Percentiles rank a stretch among this genome's conserved stretches.
These are phyloP conservation scores for Phthorimaea operculella DNA, from an alignment of 1,140 invertebrate species.

Conservation along the genomic window DNA sequence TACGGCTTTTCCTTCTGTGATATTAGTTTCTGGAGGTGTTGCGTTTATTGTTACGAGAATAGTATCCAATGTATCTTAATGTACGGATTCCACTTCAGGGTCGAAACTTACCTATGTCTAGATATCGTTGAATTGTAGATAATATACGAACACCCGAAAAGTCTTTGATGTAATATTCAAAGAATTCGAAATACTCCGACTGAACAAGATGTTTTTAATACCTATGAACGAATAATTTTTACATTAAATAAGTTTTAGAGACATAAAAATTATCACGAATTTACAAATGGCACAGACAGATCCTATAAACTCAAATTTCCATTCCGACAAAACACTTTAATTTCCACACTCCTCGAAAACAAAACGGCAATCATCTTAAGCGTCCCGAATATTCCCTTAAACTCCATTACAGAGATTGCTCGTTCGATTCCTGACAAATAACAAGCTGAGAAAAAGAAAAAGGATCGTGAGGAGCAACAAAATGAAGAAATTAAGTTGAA, in stretches of 20 bases:
- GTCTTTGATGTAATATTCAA: no score
- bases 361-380: background rate
- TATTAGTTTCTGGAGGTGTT: no score
- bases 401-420: background rate
- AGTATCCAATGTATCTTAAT: background rate
- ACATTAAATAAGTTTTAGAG: background rate
- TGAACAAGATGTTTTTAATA: background rate
- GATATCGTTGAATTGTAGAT: no score
- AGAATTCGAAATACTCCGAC: background rate
- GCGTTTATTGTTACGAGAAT: no score
- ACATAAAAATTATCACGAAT: background rate
- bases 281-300: no score
- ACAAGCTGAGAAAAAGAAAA: slow-evolving; percentile 1
- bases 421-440: slow-evolving; percentile 1
- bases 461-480: background rate
- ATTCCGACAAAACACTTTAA: background rate
- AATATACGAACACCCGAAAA: no score
- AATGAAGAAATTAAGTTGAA: slow-evolving; percentile 1
- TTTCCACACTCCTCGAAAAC: background rate
- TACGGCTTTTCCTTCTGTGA: no score
- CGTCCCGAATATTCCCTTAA: background rate
- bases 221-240: no score
- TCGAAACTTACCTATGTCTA: no score
- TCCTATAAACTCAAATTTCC: background rate
- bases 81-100: no score